Evolutionary conservation across 2,888 invertebrate species (phyloP), one percentile per base, ranked within the genome.

Genomic region (Cephonodes hylas): DNA sequence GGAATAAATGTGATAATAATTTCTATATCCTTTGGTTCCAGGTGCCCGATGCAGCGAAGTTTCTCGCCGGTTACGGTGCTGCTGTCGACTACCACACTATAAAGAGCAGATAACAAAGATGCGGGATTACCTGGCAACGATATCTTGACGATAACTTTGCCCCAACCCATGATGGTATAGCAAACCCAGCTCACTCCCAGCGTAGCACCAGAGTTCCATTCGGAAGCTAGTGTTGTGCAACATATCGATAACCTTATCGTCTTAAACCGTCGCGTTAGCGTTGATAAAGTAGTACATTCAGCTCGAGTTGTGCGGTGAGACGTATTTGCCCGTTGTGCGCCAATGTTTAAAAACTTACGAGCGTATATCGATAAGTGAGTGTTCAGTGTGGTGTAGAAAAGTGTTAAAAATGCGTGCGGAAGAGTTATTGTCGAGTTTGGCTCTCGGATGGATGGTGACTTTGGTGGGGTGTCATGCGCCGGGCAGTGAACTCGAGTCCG

Each of bases 1-100:
- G n/a, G n/a, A n/a, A n/a, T n/a, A 48, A 27, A 15, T 2, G 8
- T 27, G 27, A 45, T 8, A 3, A 25, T 4, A 44, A 44, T 20
- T 23, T 25, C 23, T 3, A 18, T 34, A 46, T 59, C 15, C 73
- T 65, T 81, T 91, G 91, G 91, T 91, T 91, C 63, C 89, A 91
- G 91, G 83, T 87, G 79, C 84, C 85, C 66, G 85, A 81, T 76
- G 86, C 87, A 80, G 84, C 84, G 72, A 83, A 85, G 81, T 85
- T 84, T 80, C 88, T 89, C 67, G 77, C 81, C 74, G 88, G 90
- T 70, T 89, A 89, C 83, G 89, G 91, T 67, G 88, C 89, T 70
- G 91, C 89, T 64, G 79, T 90, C 72, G 89, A 91, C 83, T 89
- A 84, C 62, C 63, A 61, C 60, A 67, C 66, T 66, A 74, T 69